Evolutionary conservation across 1,140 invertebrate genomes (phyloP).

Genomic region (Drosophila sulfurigaster): DNA sequence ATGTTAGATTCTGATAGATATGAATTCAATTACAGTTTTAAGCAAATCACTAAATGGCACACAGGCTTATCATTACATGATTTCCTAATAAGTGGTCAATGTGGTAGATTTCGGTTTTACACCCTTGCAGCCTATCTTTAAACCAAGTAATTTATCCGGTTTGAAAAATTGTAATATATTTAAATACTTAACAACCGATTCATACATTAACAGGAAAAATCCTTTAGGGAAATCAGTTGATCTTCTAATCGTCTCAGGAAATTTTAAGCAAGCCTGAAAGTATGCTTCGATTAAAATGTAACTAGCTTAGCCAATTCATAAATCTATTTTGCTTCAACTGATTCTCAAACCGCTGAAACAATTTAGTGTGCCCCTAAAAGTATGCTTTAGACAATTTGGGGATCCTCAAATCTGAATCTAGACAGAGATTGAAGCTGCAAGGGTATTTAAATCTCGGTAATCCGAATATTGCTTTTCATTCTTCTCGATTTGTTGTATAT

Average conservation of each 20-base stretch:
- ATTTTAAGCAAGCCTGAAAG: no score
- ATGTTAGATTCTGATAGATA: slow-evolving; percentile 17
- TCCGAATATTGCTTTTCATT: slow-evolving; percentile 2
- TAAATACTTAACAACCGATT: no score
- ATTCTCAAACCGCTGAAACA: neutral
- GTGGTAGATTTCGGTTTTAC: neutral
- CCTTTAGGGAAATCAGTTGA: no score
- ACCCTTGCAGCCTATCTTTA: slow-evolving; percentile 8
- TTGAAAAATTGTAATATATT: no score
- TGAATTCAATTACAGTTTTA: slow-evolving; percentile 2
- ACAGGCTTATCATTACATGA: slow-evolving; percentile 11
- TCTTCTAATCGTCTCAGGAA: no score
- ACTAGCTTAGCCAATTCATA: no score
- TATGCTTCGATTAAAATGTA: no score
- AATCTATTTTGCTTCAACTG: no score
- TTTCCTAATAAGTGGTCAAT: slow-evolving; percentile 24
- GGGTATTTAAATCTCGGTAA: slow-evolving; percentile 11
- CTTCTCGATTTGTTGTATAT: neutral
- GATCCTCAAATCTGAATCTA: neutral
- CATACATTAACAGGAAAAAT: no score
- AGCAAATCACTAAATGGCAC: slow-evolving; percentile 25
- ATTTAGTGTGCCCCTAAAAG: neutral
- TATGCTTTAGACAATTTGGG: neutral
- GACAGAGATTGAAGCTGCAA: neutral
- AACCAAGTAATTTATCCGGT: no score